phyloP scores from a whole-genome alignment of 2,888 invertebrate genomes.

The Agrilus cyanescens region DNA sequence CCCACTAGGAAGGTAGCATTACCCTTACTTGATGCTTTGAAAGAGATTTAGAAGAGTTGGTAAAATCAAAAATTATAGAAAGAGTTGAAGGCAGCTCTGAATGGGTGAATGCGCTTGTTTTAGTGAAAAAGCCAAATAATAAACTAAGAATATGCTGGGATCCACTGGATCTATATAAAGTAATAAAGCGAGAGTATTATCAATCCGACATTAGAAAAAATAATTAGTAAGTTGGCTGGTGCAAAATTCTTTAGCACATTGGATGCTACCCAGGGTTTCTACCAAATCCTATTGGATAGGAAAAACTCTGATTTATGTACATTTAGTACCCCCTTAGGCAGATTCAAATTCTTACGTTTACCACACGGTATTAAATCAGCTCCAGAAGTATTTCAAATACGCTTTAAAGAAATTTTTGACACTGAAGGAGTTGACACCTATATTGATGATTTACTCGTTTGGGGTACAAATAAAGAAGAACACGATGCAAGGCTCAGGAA shows the following conservation, averaged over 20 bases:
- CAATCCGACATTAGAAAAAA: too few relatives aligned
- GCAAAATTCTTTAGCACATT: conserved; percentile 12
- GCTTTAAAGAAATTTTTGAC: conserved; percentile 10
- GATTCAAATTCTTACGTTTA: conserved; percentile 16
- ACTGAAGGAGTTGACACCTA: conserved; percentile 17
- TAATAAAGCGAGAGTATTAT: conserved; percentile 11
- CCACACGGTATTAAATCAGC: conserved; percentile 16
- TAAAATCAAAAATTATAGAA: conserved; percentile 11
- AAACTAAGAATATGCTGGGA: conserved; percentile 13
- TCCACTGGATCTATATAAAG: conserved; percentile 14
- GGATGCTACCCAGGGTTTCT: conserved; percentile 18
- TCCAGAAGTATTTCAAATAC: conserved; percentile 13
- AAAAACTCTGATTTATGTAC: conserved; percentile 13
- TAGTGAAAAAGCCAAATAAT: conserved; percentile 13
- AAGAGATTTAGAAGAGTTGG: conserved; percentile 13
- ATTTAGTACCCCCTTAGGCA: conserved; percentile 17
- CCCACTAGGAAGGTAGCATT: conserved; percentile 13
- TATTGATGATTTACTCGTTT: conserved; percentile 22
- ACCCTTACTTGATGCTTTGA: conserved; percentile 12
- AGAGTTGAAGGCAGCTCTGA: conserved; percentile 16
- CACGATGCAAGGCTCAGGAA: conserved; percentile 15
- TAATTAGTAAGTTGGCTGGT: conserved; percentile 8
- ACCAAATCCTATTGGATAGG: conserved; percentile 15
- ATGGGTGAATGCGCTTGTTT: conserved; percentile 19
- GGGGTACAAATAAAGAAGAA: conserved; percentile 14